Evolutionary conservation across 37 sponge, comb jelly and placozoan species (phyloP), one percentile per base, ranked within the genome.

Genomic region (Aplysina aerophoba): DNA sequence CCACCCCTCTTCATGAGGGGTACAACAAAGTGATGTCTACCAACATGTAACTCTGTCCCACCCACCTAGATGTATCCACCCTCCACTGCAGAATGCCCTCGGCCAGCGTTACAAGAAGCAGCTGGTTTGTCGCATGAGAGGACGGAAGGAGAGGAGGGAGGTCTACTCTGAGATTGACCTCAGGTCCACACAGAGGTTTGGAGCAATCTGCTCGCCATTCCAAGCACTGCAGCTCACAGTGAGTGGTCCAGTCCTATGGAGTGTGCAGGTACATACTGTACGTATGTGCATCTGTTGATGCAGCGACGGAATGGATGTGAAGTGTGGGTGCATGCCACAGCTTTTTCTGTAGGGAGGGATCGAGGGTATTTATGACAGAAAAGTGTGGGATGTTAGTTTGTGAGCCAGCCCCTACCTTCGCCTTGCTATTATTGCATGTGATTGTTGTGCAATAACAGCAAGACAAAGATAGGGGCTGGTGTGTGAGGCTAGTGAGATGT

Each of bases 171-270:
- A 81, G 6, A 61, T 93, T 40, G 89, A 95, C 74, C 36, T 73
- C 1, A 83, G 79, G 62, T 58, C 89, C 24, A 88, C 89, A 16
- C 89, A 93, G 56, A 77, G 90, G 50, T 91, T 97, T 71, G 94
- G 96, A 21, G 63, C 66, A 31, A 77, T 88, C 37, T 95, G 94
- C 33, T 95, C 94, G 15, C 94, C 98, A 1, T 97, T 92, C 72
- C 97, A 95, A 69, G 97, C 94, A 5, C 92, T 97, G 27, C 82
- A 89, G 20, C 38, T 96, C 20, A 88, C 82, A 53, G 97, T 97
- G 84, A 66, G 90, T 60, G 15, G n/a, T n/a, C 28, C 35, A 33
- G 34, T 71, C 37, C 3, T 71, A 22, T 11, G 12, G 27, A 62
- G 12, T 62, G n/a, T 62, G 63, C 12, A 62, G 63, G 12, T 62